A percentile compares a stretch with the other conserved stretches of the same genome.
These are phyloP conservation scores for Ctenosaura bakeri DNA, from an alignment of 2,797 vertebrate genomes.

Conservation along the genomic window DNA sequence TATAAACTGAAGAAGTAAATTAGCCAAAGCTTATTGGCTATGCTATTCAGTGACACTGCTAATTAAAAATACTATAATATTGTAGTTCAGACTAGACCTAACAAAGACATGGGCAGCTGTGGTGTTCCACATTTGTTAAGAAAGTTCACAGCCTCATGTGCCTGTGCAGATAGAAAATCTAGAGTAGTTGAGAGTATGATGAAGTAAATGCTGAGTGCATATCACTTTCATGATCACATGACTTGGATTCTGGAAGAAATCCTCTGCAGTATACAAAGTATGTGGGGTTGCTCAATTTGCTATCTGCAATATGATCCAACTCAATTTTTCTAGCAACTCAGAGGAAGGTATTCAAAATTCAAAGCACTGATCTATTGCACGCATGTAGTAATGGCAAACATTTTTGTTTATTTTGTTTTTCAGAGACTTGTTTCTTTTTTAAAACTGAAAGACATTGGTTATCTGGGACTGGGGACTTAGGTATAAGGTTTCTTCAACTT, in stretches of 20 bases:
- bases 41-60: neutral
- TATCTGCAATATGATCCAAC: conserved; percentile 64
- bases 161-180: conserved; percentile 33
- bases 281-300: conserved; percentile 62
- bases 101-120: conserved; percentile 31
- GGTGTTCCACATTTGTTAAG: conserved; percentile 37
- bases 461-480: conserved; percentile 61
- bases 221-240: conserved; percentile 53
- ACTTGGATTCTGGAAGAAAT: conserved; percentile 62
- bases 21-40: neutral
- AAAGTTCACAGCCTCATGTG: conserved; percentile 38
- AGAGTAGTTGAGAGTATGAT: conserved; percentile 31
- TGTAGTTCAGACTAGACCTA: neutral
- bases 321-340: conserved; percentile 72
- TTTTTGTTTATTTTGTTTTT: conserved; percentile 37
- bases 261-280: conserved; percentile 52
- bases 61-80: neutral
- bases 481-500: conserved; percentile 60
- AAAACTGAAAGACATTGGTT: conserved; percentile 65
- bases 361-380: conserved; percentile 74
- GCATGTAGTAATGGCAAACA: conserved; percentile 67
- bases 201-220: conserved; percentile 39
- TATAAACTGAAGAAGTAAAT: neutral
- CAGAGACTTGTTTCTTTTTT: conserved; percentile 70
- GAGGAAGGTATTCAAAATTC: conserved; percentile 72